A percentile compares a stretch with the other conserved stretches of the same genome.
Evolutionary conservation across 2,888 invertebrate species (phyloP).

Genomic region (Drosophila pegasa): DNA sequence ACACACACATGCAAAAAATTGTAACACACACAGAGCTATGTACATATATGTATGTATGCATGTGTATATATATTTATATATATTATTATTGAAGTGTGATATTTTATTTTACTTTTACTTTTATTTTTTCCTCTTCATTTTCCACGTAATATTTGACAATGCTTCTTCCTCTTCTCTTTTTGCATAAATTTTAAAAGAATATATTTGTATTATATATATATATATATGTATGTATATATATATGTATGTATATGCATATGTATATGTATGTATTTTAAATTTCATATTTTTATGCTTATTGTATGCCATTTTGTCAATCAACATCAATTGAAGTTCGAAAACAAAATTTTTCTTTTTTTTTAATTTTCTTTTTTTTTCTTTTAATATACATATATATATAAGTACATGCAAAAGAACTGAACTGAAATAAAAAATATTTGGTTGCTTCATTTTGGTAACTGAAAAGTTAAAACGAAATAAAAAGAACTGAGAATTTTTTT

Average conservation of each 20-base stretch:
- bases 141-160: slow-evolving; percentile 31
- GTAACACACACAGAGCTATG: slow-evolving; percentile 43
- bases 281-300: slow-evolving; percentile 57
- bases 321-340: slow-evolving; percentile 17
- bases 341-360: slow-evolving; percentile 1
- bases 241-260: slow-evolving; percentile 31
- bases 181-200: slow-evolving; percentile 82
- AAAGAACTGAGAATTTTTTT: slow-evolving; percentile 45
- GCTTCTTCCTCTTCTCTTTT: slow-evolving; percentile 23
- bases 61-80: slow-evolving; percentile 39
- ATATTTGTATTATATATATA: slow-evolving; percentile 63
- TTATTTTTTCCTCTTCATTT: slow-evolving; percentile 37
- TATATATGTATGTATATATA: slow-evolving; percentile 46
- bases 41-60: slow-evolving; percentile 53
- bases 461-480: slow-evolving; percentile 24
- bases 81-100: slow-evolving; percentile 77
- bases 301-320: slow-evolving; percentile 46
- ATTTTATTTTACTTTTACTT: slow-evolving; percentile 45
- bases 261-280: slow-evolving; percentile 44
- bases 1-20: slow-evolving; percentile 44
- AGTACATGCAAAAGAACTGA: slow-evolving; percentile 9
- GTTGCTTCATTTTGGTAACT: not conserved
- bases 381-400: slow-evolving; percentile 18
- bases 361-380: slow-evolving; percentile 4
- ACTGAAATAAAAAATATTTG: slow-evolving; percentile 2